Evolutionary conservation across 2,797 vertebrate species (phyloP).

Genomic region (Urosaurus nigricauda): DNA sequence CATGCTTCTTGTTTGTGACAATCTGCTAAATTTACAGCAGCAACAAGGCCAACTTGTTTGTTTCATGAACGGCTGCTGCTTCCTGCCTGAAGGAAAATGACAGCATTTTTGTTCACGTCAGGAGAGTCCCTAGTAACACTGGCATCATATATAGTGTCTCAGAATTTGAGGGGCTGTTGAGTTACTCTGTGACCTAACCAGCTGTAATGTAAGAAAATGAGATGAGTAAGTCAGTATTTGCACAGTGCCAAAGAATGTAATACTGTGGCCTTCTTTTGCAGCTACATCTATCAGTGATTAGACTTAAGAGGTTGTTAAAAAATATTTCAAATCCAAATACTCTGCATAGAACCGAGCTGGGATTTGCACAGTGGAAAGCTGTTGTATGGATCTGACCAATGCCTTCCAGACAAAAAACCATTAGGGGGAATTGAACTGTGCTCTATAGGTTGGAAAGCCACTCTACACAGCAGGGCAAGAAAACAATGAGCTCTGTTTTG

Average conservation of each 20-base stretch:
- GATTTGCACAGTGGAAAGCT: too few relatives aligned
- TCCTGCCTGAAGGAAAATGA: rapidly evolving
- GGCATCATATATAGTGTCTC: not conserved
- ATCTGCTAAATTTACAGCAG: conserved; percentile 47
- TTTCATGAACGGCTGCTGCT: not conserved
- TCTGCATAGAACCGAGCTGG: too few relatives aligned
- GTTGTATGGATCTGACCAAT: too few relatives aligned
- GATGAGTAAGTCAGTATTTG: not conserved
- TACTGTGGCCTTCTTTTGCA: not conserved
- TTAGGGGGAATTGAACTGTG: too few relatives aligned
- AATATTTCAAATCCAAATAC: too few relatives aligned
- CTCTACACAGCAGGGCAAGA: too few relatives aligned
- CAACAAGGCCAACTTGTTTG: conserved; percentile 21
- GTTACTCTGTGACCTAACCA: too few relatives aligned
- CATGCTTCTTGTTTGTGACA: conserved; percentile 44
- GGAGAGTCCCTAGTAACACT: conserved; percentile 11
- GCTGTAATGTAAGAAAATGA: not conserved
- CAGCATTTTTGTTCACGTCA: not conserved
- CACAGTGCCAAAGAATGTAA: not conserved
- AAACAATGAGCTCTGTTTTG: too few relatives aligned
- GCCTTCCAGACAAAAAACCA: too few relatives aligned
- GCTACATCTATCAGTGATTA: too few relatives aligned
- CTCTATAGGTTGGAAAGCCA: too few relatives aligned
- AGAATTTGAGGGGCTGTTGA: not conserved
- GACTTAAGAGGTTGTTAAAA: too few relatives aligned